Conservation (phyloP, 1,140 invertebrate genomes). For the Pristionchus pacificus region DNA sequence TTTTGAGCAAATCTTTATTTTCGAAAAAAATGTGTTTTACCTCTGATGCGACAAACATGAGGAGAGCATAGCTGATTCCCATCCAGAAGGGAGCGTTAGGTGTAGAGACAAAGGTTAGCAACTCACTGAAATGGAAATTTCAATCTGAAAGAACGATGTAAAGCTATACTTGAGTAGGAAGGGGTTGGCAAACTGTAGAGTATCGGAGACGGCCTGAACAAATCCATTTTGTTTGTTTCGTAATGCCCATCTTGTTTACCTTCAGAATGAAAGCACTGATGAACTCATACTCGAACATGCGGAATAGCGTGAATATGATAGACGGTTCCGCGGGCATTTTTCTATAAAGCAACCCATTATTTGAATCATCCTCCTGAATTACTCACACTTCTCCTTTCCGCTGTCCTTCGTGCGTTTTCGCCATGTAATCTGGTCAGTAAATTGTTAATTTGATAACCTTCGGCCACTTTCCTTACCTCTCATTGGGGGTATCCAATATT, state of each 20-base stretch:
- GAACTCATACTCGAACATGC: constrained; percentile 44
- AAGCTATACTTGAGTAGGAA: constrained; percentile 47
- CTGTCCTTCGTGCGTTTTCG: not conserved
- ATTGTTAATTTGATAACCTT: not conserved
- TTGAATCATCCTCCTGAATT: too few relatives aligned
- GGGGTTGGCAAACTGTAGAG: constrained; percentile 51
- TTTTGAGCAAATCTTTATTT: too few relatives aligned
- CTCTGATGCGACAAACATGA: constrained; percentile 26
- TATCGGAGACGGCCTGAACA: constrained; percentile 45
- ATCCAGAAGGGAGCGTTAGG: constrained; percentile 17
- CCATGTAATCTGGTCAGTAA: not conserved
- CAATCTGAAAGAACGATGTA: too few relatives aligned
- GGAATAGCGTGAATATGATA: constrained; percentile 36
- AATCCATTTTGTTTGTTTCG: too few relatives aligned
- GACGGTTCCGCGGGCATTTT: constrained; percentile 32
- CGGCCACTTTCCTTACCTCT: constrained; percentile 30
- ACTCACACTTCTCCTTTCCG: not conserved
- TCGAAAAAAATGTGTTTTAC: too few relatives aligned
- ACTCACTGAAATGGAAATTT: too few relatives aligned
- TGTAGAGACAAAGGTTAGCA: constrained; percentile 64
- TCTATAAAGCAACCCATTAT: not conserved
- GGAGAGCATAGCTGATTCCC: constrained; percentile 23
- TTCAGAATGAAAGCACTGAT: not conserved
- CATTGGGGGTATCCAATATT: constrained; percentile 42
- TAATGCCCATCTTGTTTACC: not conserved